Percentiles rank a stretch among this genome's conserved stretches.
These are phyloP conservation scores for Chrysotoxum bicinctum DNA, from an alignment of 2,888 invertebrate species.

Conservation along the genomic window DNA sequence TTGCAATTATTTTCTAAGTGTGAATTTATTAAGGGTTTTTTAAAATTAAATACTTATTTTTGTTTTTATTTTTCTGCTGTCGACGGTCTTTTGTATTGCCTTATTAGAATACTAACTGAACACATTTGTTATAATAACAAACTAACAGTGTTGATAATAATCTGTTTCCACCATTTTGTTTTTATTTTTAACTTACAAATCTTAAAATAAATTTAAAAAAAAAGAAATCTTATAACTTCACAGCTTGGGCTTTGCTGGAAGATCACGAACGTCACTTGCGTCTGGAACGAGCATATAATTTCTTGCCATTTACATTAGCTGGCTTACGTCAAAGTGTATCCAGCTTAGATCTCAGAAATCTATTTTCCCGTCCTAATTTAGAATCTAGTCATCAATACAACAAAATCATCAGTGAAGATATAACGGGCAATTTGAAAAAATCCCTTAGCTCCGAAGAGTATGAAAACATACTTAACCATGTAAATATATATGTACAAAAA, in stretches of 20 bases:
- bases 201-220: background rate
- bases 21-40: too few species aligned
- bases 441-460: slow-evolving; percentile 79
- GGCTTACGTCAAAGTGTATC: slow-evolving; percentile 74
- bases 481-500: slow-evolving; percentile 80
- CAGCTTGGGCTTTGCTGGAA: slow-evolving; percentile 78
- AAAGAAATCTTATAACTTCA: slow-evolving; percentile 3
- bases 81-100: background rate
- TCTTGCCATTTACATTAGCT: slow-evolving; percentile 77
- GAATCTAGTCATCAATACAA: slow-evolving; percentile 66
- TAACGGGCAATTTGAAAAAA: slow-evolving; percentile 75
- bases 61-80: too few species aligned
- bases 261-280: slow-evolving; percentile 80
- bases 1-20: too few species aligned
- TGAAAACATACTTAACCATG: slow-evolving; percentile 79
- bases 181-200: background rate
- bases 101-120: background rate
- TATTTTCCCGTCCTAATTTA: slow-evolving; percentile 59
- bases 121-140: background rate
- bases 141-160: background rate
- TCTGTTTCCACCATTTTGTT: background rate
- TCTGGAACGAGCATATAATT: slow-evolving; percentile 74
- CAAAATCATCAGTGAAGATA: slow-evolving; percentile 42
- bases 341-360: slow-evolving; percentile 72
- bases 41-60: too few species aligned